Percentiles rank a stretch among this genome's conserved stretches.
Evolutionary conservation across 2,797 vertebrate species (phyloP).

Genomic region (Thaleichthys pacificus): DNA sequence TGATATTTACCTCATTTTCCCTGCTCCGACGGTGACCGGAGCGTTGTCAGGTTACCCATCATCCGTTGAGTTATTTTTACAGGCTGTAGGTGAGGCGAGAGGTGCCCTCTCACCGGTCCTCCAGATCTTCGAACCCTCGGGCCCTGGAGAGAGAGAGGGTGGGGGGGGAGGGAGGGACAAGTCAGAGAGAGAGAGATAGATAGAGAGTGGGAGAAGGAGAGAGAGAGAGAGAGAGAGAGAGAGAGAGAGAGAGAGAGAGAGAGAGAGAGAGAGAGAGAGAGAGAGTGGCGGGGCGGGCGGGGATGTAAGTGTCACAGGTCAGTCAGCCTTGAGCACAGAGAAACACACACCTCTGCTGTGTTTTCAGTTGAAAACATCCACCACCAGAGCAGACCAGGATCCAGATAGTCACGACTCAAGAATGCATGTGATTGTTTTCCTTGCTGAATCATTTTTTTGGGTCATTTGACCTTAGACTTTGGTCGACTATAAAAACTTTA

Average conservation of each 20-base stretch:
- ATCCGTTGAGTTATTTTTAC: constrained; percentile 51
- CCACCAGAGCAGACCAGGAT: neutral
- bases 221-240: neutral
- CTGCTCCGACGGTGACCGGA: constrained; percentile 52
- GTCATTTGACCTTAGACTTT: no score
- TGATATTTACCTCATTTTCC: constrained; percentile 73
- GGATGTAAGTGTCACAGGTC: constrained; percentile 52
- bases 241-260: neutral
- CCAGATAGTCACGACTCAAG: neutral
- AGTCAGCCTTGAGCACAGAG: constrained; percentile 54
- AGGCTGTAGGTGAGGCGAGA: constrained; percentile 51
- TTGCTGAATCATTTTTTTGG: no score
- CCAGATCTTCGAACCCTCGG: constrained; percentile 43
- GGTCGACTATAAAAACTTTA: no score
- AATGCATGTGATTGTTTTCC: no score
- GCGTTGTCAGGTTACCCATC: constrained; percentile 57
- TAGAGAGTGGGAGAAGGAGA: no score
- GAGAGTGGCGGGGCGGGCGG: constrained; percentile 39
- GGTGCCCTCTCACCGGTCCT: constrained; percentile 41
- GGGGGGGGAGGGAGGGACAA: neutral
- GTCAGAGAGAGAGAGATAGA: neutral
- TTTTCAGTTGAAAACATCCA: constrained; percentile 21
- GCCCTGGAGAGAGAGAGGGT: constrained; percentile 32
- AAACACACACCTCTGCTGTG: constrained; percentile 45
- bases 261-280: neutral